These are phyloP conservation scores for Cyprinella venusta DNA, from an alignment of 2,797 vertebrate species.

Conservation along the genomic window DNA sequence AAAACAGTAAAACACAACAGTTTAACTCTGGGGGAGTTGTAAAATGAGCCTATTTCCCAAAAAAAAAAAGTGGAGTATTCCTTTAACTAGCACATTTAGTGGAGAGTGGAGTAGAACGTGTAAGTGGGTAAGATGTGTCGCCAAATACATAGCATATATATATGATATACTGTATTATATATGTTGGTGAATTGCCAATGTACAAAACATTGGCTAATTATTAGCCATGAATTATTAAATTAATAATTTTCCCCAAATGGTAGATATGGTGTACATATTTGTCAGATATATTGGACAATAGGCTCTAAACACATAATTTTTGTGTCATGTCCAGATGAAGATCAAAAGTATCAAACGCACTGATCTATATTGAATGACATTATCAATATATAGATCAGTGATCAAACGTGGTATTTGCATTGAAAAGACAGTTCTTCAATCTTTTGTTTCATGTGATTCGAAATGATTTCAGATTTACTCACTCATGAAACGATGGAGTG, in stretches of 20 bases:
- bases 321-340: not conserved
- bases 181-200: not conserved
- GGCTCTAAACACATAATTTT: not conserved
- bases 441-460: not conserved
- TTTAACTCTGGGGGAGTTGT: too few species aligned
- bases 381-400: too few species aligned
- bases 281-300: not conserved
- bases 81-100: not conserved
- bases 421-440: not conserved
- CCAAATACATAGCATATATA: too few species aligned
- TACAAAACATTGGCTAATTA: not conserved
- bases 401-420: not conserved
- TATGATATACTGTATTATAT: not conserved
- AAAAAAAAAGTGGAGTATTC: too few species aligned
- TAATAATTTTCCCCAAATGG: not conserved
- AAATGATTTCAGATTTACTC: conserved; percentile 16
- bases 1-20: too few species aligned
- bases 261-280: not conserved
- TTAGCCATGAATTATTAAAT: not conserved
- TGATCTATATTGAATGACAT: too few species aligned
- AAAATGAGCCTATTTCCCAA: too few species aligned
- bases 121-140: not conserved
- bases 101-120: not conserved
- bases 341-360: not conserved
- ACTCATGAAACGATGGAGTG: not conserved